Percentiles rank a stretch among this genome's conserved stretches.
These are phyloP conservation scores for rat (Rattus norvegicus) DNA, from an alignment of 2,113 vertebrate species.

Conservation along the genomic window DNA sequence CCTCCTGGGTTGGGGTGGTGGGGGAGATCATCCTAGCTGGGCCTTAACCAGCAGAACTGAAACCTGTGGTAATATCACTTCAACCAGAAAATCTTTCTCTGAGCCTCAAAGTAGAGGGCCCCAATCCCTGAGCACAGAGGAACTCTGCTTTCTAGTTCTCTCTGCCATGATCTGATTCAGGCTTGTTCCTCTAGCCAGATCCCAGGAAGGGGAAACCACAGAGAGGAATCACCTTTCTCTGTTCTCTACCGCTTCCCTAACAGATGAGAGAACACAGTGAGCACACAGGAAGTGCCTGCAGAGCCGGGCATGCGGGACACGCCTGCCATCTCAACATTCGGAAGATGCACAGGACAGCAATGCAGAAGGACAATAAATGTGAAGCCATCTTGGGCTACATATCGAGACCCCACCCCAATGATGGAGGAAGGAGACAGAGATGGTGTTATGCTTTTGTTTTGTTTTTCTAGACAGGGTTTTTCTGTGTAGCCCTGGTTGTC, in stretches of 20 bases:
- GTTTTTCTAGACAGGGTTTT: background rate
- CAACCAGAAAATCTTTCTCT: background rate
- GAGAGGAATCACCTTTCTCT: background rate
- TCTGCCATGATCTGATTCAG: background rate
- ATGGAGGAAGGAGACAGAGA: background rate
- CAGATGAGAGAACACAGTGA: background rate
- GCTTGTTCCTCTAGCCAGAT: background rate
- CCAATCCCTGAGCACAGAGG: background rate
- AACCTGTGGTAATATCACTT: background rate
- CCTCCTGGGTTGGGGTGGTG: background rate
- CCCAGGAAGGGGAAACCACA: background rate
- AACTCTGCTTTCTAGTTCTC: background rate
- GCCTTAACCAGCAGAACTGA: background rate
- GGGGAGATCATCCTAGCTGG: background rate
- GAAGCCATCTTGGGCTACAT: background rate
- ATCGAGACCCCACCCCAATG: background rate
- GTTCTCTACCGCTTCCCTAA: background rate
- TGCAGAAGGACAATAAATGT: background rate
- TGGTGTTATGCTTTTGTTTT: background rate
- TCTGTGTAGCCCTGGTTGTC: background rate
- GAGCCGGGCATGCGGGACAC: background rate
- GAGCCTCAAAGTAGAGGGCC: background rate
- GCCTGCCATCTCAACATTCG: background rate
- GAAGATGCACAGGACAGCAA: background rate
- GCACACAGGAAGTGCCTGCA: background rate